phyloP scores from a whole-genome alignment of 2,888 invertebrate genomes.

The Cordilura impudica region DNA sequence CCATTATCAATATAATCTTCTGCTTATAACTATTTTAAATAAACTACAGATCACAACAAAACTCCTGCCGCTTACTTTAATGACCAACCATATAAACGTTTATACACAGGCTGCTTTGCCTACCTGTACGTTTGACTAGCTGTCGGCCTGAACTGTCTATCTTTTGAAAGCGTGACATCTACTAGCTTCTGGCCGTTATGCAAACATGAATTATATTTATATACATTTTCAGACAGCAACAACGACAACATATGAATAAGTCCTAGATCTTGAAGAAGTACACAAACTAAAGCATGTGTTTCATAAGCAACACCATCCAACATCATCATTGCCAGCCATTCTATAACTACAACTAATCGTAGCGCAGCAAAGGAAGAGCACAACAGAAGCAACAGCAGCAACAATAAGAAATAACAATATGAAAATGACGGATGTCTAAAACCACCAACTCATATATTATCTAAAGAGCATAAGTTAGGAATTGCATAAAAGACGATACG shows the following conservation, averaged over 20 bases:
- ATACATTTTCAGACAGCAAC: background rate
- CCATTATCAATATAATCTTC: background rate
- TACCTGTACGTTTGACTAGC: conserved; percentile 47
- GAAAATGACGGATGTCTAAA: conserved; percentile 58
- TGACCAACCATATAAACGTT: background rate
- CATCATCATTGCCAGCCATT: background rate
- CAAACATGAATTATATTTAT: conserved; percentile 36
- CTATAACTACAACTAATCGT: background rate
- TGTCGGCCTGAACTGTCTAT: conserved; percentile 50
- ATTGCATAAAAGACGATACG: background rate
- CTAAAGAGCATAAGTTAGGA: background rate
- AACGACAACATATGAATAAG: conserved; percentile 57
- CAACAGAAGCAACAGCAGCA: conserved; percentile 4
- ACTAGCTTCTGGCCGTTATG: conserved; percentile 71
- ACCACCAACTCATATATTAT: conserved; percentile 60
- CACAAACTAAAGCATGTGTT: conserved; percentile 36
- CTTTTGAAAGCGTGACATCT: conserved; percentile 69
- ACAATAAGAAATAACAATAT: conserved; percentile 18
- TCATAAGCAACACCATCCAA: conserved; percentile 30
- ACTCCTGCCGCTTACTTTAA: background rate
- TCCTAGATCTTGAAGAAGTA: conserved; percentile 12
- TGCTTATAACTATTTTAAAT: background rate
- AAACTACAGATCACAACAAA: conserved; percentile 19
- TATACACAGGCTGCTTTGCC: background rate
- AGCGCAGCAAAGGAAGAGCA: conserved; percentile 2